Conservation (phyloP, 2,888 invertebrate species). For the Acrocera orbiculus region DNA sequence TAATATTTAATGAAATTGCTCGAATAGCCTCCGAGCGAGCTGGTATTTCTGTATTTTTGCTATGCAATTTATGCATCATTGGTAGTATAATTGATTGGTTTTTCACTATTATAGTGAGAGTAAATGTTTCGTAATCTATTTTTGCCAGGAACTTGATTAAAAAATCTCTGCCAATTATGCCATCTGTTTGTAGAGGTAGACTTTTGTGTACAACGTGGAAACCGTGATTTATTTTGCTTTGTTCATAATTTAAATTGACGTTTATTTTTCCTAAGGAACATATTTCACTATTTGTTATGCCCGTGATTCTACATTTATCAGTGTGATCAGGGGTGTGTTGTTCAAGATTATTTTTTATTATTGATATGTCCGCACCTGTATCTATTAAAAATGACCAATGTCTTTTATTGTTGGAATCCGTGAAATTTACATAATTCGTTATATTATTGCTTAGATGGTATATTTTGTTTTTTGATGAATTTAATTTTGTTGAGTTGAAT, state of each 20-base stretch:
- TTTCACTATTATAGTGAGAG: neutral
- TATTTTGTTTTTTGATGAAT: too few relatives aligned
- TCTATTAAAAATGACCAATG: neutral
- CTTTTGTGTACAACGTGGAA: neutral
- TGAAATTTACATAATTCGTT: neutral
- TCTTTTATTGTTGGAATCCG: neutral
- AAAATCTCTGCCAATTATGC: constrained; percentile 1
- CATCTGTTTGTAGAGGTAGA: neutral
- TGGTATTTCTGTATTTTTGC: too few relatives aligned
- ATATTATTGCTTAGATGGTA: too few relatives aligned
- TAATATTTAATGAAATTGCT: neutral
- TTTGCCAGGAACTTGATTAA: neutral
- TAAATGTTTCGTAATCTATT: constrained; percentile 1
- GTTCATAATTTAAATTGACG: neutral
- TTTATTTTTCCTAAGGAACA: neutral
- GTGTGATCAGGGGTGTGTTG: neutral
- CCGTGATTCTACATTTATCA: neutral
- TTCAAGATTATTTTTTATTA: neutral
- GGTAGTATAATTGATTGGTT: neutral
- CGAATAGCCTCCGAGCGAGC: too few relatives aligned
- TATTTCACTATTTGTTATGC: neutral
- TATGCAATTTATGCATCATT: neutral
- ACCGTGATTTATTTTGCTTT: neutral
- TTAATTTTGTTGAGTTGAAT: too few relatives aligned
- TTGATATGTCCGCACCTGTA: constrained; percentile 3